Base-by-base conservation (phyloP, 2,113 vertebrate genomes). In the Eurystomus gularis region DNA sequence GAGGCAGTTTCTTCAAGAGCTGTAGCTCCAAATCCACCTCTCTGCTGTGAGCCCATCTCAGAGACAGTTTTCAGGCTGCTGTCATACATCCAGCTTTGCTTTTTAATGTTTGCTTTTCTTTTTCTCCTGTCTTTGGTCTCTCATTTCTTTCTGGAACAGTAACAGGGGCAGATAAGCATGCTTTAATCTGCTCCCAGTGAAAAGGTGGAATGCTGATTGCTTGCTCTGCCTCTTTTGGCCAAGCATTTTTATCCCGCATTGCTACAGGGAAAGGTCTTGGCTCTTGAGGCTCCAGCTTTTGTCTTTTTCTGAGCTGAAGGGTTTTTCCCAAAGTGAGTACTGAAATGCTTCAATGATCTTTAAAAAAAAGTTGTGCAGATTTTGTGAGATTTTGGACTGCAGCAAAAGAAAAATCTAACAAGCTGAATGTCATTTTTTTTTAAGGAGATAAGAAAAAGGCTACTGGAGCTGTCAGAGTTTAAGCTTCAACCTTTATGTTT, bases 401-500 rank as follows among this genome's bases (percentile, higher is more conserved):
- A 77, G 46, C 48, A 61, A 94, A 84, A 88, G 82, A 86, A 94
- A 96, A 88, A 78, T 37, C 91, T 96, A 95, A 96, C 88, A 96
- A 85, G 81, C 90, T 73, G 96, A 96, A 98, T 98, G 97, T 94
- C 96, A 85, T 91, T 95, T 96, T 96, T 96, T 97, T 96, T 94
- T 62, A 70, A 96, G 89, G 91, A 92, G 91, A 97, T 96, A 96
- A 97, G 94, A 91, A 97, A 98, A 97, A 96, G 92, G 96, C 95
- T 97, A 82, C 93, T 92, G 89, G 86, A 88, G 96, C 98, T 98
- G 97, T 98, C 98, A 98, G 95, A 92, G 80, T 90, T 83, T 95
- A 97, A 97, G 96, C 97, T 92, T 95, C 97, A 98, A 97, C 97
- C 97, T 98, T 98, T 97, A 91, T 98, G 97, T 98, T 98, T 98